These are phyloP conservation scores for Nowickia ferox DNA, from an alignment of 2,888 invertebrate species.

Conservation along the genomic window DNA sequence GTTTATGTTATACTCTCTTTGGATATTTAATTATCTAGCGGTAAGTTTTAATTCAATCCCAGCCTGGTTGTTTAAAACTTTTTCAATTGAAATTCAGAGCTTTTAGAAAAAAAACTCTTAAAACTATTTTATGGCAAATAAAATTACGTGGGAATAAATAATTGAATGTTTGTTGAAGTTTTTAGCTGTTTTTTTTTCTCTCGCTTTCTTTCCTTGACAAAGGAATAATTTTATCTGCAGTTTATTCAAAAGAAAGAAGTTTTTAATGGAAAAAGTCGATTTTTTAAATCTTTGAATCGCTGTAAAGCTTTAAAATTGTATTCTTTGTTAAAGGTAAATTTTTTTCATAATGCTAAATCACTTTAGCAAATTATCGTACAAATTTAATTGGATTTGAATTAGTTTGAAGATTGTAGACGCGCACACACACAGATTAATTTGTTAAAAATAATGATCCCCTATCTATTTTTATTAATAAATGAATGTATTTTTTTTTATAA, in stretches of 20 bases:
- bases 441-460: too few relatives aligned
- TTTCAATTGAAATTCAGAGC: slow-evolving; percentile 23
- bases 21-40: slow-evolving; percentile 17
- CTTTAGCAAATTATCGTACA: too few relatives aligned
- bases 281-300: neutral
- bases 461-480: too few relatives aligned
- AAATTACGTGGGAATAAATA: slow-evolving; percentile 27
- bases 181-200: neutral
- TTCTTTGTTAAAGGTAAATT: neutral
- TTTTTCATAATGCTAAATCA: too few relatives aligned
- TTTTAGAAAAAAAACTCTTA: neutral
- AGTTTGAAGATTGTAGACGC: too few relatives aligned
- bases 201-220: neutral
- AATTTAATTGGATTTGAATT: too few relatives aligned
- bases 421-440: too few relatives aligned
- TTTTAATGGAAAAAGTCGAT: neutral
- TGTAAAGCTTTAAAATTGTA: neutral
- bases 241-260: neutral
- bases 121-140: slow-evolving; percentile 27
- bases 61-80: slow-evolving; percentile 20
- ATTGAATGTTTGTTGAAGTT: slow-evolving; percentile 1
- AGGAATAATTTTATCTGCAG: neutral
- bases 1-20: neutral
- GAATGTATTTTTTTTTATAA: too few relatives aligned
- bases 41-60: slow-evolving; percentile 5